phyloP scores from a whole-genome alignment of 2,113 vertebrate species.

The Proterorhinus semilunaris region DNA sequence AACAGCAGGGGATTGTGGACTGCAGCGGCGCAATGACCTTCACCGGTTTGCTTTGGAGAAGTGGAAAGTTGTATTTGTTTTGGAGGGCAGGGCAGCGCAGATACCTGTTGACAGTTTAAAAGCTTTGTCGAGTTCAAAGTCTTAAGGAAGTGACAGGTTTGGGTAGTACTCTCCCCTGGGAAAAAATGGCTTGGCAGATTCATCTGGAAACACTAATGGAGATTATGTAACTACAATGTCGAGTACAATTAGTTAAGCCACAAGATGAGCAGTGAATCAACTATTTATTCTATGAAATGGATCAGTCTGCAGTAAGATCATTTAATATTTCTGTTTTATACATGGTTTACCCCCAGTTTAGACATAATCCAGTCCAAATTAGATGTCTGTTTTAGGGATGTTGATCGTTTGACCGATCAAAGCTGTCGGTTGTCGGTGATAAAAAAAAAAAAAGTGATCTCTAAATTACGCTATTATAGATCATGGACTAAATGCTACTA shows the following conservation, averaged over 20 bases:
- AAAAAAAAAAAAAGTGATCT: too few species aligned
- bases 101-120: slow-evolving; percentile 21
- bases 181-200: neutral
- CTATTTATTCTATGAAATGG: too few species aligned
- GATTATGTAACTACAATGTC: neutral
- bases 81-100: slow-evolving; percentile 21
- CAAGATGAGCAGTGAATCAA: too few species aligned
- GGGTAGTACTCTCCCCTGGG: neutral
- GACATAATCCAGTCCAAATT: too few species aligned
- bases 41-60: slow-evolving; percentile 11
- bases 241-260: neutral
- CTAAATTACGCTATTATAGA: too few species aligned
- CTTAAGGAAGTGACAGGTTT: neutral
- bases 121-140: neutral
- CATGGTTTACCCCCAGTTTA: too few species aligned
- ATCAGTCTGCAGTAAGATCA: too few species aligned
- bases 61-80: slow-evolving; percentile 47
- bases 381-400: too few species aligned
- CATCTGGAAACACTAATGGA: neutral
- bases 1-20: slow-evolving; percentile 44
- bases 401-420: too few species aligned
- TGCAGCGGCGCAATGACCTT: slow-evolving; percentile 37
- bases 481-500: too few species aligned
- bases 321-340: too few species aligned
- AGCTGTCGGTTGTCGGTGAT: too few species aligned